A percentile compares a stretch with the other conserved stretches of the same genome.
These are phyloP conservation scores for Erpornis zantholeuca DNA, from an alignment of 2,113 vertebrate species.

Conservation along the genomic window DNA sequence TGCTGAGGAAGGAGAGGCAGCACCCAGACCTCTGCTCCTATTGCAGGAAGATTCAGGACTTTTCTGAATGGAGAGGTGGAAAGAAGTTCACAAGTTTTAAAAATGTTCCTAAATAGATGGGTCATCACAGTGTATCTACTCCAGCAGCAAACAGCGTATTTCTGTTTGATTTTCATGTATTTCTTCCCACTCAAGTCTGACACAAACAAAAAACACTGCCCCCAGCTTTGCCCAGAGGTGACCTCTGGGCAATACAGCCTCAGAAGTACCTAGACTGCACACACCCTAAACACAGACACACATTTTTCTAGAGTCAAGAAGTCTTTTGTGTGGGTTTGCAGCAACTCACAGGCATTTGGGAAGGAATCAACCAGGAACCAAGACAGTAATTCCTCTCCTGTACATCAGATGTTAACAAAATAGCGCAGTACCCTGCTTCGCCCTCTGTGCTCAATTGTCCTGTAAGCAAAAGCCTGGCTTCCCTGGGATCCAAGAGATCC, in stretches of 20 bases:
- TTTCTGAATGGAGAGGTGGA: not conserved
- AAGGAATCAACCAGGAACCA: conserved; percentile 9
- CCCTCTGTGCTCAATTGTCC: not conserved
- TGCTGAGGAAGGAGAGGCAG: not conserved
- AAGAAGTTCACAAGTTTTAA: not conserved
- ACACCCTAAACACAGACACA: conserved; percentile 45
- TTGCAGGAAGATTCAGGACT: not conserved
- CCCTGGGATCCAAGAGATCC: not conserved
- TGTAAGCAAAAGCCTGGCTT: not conserved
- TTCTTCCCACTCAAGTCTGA: conserved; percentile 42
- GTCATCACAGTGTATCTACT: not conserved
- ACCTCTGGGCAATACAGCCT: conserved; percentile 9
- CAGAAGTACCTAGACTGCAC: conserved; percentile 34
- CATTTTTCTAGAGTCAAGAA: conserved; percentile 46
- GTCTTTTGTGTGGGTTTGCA: conserved; percentile 58
- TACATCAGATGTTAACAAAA: not conserved
- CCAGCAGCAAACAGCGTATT: not conserved
- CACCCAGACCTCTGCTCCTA: not conserved
- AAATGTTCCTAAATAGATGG: not conserved
- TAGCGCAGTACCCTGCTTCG: not conserved
- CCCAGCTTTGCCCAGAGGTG: conserved; percentile 3
- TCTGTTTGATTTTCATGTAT: conserved; percentile 16
- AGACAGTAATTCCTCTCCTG: not conserved
- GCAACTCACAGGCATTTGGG: conserved; percentile 11
- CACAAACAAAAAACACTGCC: conserved; percentile 34